Conservation (phyloP, 2,888 invertebrate genomes). For the Pammene aurita region DNA sequence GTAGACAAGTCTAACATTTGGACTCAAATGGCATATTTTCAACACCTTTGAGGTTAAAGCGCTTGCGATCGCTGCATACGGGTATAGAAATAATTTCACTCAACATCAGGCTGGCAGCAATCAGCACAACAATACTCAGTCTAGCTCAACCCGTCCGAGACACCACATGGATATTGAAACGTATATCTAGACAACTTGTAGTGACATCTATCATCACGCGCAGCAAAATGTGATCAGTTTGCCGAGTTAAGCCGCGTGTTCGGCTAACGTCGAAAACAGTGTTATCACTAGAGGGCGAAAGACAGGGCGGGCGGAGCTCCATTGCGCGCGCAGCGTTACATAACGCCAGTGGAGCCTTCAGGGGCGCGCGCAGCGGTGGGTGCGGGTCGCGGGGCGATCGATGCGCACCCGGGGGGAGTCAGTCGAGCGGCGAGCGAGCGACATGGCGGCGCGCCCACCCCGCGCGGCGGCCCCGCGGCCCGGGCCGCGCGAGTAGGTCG, state of each 20-base stretch:
- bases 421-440: constrained; percentile 82
- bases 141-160: constrained; percentile 23
- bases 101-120: too few species aligned
- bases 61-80: constrained; percentile 17
- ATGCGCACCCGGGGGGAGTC: constrained; percentile 80
- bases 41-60: constrained; percentile 2
- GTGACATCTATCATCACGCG: constrained; percentile 33
- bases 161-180: constrained; percentile 25
- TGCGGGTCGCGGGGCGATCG: constrained; percentile 80
- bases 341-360: constrained; percentile 68
- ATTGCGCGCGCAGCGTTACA: constrained; percentile 79
- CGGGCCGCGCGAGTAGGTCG: constrained; percentile 83
- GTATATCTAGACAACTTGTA: constrained; percentile 7
- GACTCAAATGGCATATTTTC: too few species aligned
- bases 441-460: constrained; percentile 82
- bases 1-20: too few species aligned
- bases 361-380: constrained; percentile 70
- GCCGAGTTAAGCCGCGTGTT: constrained; percentile 25
- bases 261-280: constrained; percentile 48
- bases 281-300: constrained; percentile 56
- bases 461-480: constrained; percentile 83
- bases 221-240: constrained; percentile 11
- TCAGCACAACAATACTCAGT: constrained; percentile 30
- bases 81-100: too few species aligned
- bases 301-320: constrained; percentile 66